Evolutionary conservation across 2,797 vertebrate species (phyloP), one percentile per base, ranked within the genome.

Genomic region (Gymnothorax javanicus): DNA sequence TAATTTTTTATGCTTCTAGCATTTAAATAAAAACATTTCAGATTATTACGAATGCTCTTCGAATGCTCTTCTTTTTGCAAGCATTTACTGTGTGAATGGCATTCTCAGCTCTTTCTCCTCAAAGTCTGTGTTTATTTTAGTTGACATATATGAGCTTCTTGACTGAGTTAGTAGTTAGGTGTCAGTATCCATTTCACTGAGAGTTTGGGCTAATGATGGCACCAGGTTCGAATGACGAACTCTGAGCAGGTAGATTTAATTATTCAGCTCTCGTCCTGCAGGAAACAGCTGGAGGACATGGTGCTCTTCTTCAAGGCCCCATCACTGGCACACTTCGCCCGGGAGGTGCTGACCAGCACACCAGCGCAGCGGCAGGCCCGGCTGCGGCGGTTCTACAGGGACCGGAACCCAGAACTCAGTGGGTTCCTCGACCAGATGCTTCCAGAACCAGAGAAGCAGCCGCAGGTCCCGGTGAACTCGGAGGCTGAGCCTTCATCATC

Each of bases 261-360:
- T 33, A 27, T 11, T 62, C 1, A 58, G 25, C 83, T 50, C 75
- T 25, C 83, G 13, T 85, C 90, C 89, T 92, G 60, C 91, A 99
- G 98, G 93, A 96, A 95, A 87, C 98, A 99, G 75, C 95, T 99
- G 93, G 94, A 96, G 88, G 96, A 98, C 90, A 99, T 99, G 97
- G 94, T 96, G 4, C 92, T 91, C 82, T 93, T 94, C 85, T 97
- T 97, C 27, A 92, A 94, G 43, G 95, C 94, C 54, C 60, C 90
- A 88, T 96, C 97, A 82, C 87, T 94, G 60, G 91, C 94, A 89
- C 93, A 96, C 58, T 96, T 99, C 91, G 97, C 97, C 67, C 89
- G 90, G 52, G 90, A 93, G 79, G 91, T 99, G 91, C 83, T 94
- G 86, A 95, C 92, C 88, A 91, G 93, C 88, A 93, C 93, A 83